Percentiles rank a stretch among this genome's conserved stretches.
phyloP scores from a whole-genome alignment of 2,113 vertebrate genomes.

The Dasyprocta punctata region DNA sequence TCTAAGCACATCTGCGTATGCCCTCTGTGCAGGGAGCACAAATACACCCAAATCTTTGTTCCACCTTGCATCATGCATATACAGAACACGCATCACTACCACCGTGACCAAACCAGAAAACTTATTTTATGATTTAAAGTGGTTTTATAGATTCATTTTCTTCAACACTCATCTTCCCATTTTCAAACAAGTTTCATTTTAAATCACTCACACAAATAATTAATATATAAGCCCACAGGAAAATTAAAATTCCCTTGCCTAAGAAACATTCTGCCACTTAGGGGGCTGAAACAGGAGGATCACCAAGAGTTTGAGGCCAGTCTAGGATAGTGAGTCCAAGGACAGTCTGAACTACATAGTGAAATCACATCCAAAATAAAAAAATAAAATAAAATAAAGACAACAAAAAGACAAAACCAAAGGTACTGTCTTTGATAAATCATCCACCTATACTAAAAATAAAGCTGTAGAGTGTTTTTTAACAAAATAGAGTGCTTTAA shows the following conservation, averaged over 20 bases:
- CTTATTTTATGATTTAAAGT: neutral
- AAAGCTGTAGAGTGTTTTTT: neutral
- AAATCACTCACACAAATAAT: neutral
- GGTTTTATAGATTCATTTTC: neutral
- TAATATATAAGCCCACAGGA: neutral
- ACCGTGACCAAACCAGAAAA: neutral
- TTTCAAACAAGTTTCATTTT: neutral
- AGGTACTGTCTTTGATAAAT: neutral
- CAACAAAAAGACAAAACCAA: neutral
- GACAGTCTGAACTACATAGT: neutral
- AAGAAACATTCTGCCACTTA: neutral
- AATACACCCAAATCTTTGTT: fast-evolving
- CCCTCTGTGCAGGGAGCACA: neutral
- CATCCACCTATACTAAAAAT: neutral
- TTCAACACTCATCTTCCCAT: neutral
- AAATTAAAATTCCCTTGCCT: slow-evolving; percentile 25
- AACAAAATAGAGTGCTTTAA: neutral
- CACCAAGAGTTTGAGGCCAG: neutral
- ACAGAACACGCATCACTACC: too few species aligned
- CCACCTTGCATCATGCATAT: too few species aligned
- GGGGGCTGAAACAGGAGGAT: neutral
- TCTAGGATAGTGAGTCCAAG: neutral
- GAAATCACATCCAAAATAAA: neutral
- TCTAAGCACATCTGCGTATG: neutral
- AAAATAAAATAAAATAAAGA: neutral